phyloP scores from a whole-genome alignment of 2,113 vertebrate species.

The Ivindomyrus marchei region DNA sequence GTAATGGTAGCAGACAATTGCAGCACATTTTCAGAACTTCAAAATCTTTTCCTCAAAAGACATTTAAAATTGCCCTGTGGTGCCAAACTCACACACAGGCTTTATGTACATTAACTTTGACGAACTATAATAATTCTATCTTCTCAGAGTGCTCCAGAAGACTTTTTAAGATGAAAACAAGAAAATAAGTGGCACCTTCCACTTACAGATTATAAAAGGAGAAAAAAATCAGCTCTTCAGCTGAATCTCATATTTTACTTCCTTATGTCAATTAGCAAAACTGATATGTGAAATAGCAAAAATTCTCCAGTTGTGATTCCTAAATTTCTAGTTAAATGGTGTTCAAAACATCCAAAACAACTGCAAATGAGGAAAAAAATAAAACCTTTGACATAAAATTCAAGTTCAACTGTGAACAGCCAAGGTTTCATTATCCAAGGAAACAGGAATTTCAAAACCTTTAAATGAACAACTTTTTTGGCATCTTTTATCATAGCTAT shows the following conservation, averaged over 20 bases:
- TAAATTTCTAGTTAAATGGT: not conserved
- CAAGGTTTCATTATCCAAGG: not conserved
- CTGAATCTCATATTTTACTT: not conserved
- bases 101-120: constrained; percentile 8
- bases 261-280: not conserved
- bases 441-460: not conserved
- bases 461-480: not conserved
- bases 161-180: constrained; percentile 6
- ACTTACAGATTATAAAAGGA: not conserved
- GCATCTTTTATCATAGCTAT: not conserved
- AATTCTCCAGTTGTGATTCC: not conserved
- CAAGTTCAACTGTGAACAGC: not conserved
- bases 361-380: not conserved
- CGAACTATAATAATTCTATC: not conserved
- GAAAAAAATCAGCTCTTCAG: not conserved
- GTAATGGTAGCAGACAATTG: constrained; percentile 31
- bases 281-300: not conserved
- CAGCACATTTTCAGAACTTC: constrained; percentile 28
- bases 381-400: not conserved
- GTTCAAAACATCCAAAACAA: not conserved
- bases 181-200: not conserved
- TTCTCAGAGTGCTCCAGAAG: not conserved
- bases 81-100: not conserved
- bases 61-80: constrained; percentile 9
- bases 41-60: constrained; percentile 24